These are phyloP conservation scores for Xylocampa areola DNA, from an alignment of 2,888 invertebrate genomes.

Conservation along the genomic window DNA sequence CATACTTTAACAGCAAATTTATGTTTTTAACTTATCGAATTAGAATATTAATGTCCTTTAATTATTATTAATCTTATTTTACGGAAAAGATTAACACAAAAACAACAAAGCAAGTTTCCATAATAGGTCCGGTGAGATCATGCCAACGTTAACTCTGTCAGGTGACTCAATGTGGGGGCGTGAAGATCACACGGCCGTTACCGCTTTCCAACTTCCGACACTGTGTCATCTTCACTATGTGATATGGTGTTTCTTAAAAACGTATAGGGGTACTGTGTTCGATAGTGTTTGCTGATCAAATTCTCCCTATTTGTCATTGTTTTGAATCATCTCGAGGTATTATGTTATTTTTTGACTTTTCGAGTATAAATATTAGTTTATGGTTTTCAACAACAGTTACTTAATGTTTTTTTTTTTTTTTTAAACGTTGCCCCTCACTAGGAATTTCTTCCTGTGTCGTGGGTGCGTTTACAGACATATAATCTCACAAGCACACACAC, in stretches of 20 bases:
- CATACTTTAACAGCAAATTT: too few relatives aligned
- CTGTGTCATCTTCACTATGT: slow-evolving; percentile 14
- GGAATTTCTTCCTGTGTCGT: too few relatives aligned
- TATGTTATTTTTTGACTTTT: background rate
- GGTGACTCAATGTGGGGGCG: slow-evolving; percentile 54
- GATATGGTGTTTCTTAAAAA: slow-evolving; percentile 11
- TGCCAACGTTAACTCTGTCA: slow-evolving; percentile 14
- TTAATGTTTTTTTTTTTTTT: too few relatives aligned
- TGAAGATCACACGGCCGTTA: slow-evolving; percentile 40
- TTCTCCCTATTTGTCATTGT: slow-evolving; percentile 21
- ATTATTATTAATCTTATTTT: too few relatives aligned
- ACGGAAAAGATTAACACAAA: slow-evolving; percentile 28
- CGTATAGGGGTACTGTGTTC: slow-evolving; percentile 11
- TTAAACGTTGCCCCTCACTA: too few relatives aligned
- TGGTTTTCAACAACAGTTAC: too few relatives aligned
- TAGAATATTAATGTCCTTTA: too few relatives aligned
- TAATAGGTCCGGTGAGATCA: slow-evolving; percentile 56
- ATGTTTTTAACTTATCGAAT: too few relatives aligned
- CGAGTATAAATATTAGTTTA: background rate
- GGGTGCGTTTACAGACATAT: too few relatives aligned
- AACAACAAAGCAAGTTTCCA: slow-evolving; percentile 39
- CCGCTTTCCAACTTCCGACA: slow-evolving; percentile 34
- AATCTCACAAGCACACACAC: too few relatives aligned
- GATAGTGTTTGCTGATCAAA: slow-evolving; percentile 2
- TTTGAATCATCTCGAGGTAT: slow-evolving; percentile 12